These are phyloP conservation scores for Drosophila chauvacae DNA, from an alignment of 1,140 invertebrate species.

Conservation along the genomic window DNA sequence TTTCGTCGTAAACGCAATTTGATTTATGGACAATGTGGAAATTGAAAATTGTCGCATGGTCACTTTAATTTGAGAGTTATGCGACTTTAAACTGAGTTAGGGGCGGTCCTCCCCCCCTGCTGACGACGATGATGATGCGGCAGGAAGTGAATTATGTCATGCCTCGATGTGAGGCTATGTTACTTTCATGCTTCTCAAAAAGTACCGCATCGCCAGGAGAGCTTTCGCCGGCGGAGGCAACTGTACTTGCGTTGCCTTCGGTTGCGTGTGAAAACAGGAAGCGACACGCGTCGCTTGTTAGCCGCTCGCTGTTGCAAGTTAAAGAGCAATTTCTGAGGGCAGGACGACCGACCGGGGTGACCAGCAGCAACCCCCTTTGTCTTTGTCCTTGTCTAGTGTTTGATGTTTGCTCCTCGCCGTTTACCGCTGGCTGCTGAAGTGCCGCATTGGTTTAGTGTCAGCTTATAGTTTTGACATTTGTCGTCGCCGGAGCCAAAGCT, in stretches of 20 bases:
- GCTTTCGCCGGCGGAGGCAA: conserved; percentile 8
- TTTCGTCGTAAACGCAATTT: conserved; percentile 71
- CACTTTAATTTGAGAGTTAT: conserved; percentile 83
- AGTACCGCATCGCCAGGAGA: conserved; percentile 51
- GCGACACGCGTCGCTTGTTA: conserved; percentile 75
- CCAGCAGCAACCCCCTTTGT: conserved; percentile 28
- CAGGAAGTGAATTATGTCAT: conserved; percentile 79
- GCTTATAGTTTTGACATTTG: conserved; percentile 80
- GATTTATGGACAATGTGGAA: conserved; percentile 79
- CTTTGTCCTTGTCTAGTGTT: conserved; percentile 5
- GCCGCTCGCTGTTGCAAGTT: conserved; percentile 63
- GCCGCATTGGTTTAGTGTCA: conserved; percentile 77
- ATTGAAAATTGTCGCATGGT: conserved; percentile 81
- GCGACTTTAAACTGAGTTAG: conserved; percentile 71
- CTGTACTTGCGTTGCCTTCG: conserved; percentile 54
- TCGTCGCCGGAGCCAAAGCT: conserved; percentile 31
- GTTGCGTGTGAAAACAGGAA: conserved; percentile 69
- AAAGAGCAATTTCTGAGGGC: conserved; percentile 57
- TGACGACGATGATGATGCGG: conserved; percentile 28
- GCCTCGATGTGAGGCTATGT: conserved; percentile 74
- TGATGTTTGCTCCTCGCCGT: conserved; percentile 53
- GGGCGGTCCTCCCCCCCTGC: conserved; percentile 18
- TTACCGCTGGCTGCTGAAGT: conserved; percentile 60
- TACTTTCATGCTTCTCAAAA: conserved; percentile 47
- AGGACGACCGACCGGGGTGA: conserved; percentile 43